These are phyloP conservation scores for Oreohelix idahoensis DNA, from an alignment of 1,140 invertebrate genomes.

Conservation along the genomic window DNA sequence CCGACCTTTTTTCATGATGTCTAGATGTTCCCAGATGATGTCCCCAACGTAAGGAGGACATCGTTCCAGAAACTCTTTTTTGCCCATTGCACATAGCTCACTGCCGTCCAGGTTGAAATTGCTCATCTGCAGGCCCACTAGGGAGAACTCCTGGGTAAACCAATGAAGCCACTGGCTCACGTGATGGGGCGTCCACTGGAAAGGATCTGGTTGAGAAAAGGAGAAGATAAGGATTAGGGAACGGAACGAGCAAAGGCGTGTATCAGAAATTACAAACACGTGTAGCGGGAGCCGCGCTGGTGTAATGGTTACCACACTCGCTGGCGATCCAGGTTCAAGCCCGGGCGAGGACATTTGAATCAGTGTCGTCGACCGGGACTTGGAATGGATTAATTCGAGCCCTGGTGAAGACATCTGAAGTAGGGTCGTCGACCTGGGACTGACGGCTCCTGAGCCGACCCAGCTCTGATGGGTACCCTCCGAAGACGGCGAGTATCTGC, in stretches of 20 bases:
- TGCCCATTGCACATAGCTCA: constrained; percentile 61
- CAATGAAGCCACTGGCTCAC: constrained; percentile 94
- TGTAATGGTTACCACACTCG: no score
- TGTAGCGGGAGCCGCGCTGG: no score
- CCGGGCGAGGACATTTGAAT: no score
- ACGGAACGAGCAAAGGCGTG: no score
- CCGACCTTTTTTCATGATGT: constrained; percentile 95
- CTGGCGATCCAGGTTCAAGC: background rate
- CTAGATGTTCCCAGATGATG: constrained; percentile 97
- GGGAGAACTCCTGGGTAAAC: constrained; percentile 93
- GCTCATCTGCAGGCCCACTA: constrained; percentile 93
- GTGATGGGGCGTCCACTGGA: constrained; percentile 92
- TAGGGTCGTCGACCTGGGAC: background rate
- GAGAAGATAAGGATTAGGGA: no score
- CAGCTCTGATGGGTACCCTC: no score
- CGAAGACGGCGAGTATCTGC: background rate
- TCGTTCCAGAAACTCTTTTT: constrained; percentile 89
- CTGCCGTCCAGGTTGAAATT: constrained; percentile 80
- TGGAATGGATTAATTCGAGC: no score
- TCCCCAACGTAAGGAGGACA: constrained; percentile 95
- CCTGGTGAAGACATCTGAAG: no score
- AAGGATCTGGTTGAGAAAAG: constrained; percentile 86
- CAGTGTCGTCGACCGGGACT: no score
- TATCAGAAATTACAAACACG: background rate
- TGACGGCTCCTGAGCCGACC: no score